Percentiles rank a stretch among this genome's conserved stretches.
phyloP scores from a whole-genome alignment of 2,888 invertebrate genomes.

The Cistogaster globosa region DNA sequence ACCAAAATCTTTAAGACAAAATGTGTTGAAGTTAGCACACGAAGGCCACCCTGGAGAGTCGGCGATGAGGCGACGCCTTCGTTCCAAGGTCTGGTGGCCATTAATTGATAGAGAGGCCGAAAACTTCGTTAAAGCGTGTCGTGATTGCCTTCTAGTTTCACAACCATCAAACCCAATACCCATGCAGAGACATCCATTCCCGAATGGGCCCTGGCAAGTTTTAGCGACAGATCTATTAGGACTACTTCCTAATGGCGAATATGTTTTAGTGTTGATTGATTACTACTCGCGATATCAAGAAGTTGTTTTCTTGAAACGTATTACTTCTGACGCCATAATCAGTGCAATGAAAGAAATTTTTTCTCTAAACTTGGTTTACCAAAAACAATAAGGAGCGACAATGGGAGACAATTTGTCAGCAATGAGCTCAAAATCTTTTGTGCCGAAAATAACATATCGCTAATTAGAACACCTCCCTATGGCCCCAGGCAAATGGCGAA shows the following conservation, averaged over 20 bases:
- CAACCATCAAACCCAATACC: constrained; percentile 41
- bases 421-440: constrained; percentile 67
- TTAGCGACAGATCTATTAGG: too few relatives aligned
- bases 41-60: constrained; percentile 61
- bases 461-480: constrained; percentile 65
- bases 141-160: constrained; percentile 60
- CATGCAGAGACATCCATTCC: constrained; percentile 63
- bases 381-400: constrained; percentile 69
- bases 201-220: constrained; percentile 60
- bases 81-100: constrained; percentile 62
- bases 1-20: constrained; percentile 36
- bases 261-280: constrained; percentile 63
- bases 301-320: constrained; percentile 51
- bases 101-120: constrained; percentile 48
- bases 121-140: constrained; percentile 56
- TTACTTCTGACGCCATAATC: constrained; percentile 53
- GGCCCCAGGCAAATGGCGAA: constrained; percentile 54
- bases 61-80: constrained; percentile 58
- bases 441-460: constrained; percentile 59
- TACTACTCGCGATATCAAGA: constrained; percentile 62
- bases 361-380: constrained; percentile 64
- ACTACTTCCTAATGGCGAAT: constrained; percentile 15
- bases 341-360: constrained; percentile 56
- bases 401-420: constrained; percentile 69
- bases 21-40: constrained; percentile 47